Conservation (phyloP, 2,888 invertebrate species). For the Mongoloraphidia duomilia region DNA sequence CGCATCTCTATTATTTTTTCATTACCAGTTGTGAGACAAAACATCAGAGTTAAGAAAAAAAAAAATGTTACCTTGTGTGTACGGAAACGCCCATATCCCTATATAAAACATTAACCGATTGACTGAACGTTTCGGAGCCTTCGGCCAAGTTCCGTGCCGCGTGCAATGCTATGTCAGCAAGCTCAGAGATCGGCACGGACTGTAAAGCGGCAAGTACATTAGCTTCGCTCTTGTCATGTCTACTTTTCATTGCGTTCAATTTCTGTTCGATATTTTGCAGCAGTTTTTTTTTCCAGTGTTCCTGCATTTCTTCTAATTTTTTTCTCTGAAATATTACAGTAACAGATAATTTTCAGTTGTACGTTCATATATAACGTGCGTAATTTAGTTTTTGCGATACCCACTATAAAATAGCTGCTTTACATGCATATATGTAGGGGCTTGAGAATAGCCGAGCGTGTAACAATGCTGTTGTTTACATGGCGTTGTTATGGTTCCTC, state of each 20-base stretch:
- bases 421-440: too few species aligned
- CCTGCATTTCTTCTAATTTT: conserved; percentile 44
- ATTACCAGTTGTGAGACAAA: too few species aligned
- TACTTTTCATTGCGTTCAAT: conserved; percentile 23
- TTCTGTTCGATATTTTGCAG: conserved; percentile 52
- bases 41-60: background rate
- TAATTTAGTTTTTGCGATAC: too few species aligned
- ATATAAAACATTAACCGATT: conserved; percentile 47
- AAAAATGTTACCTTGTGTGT: conserved; percentile 36
- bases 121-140: conserved; percentile 69
- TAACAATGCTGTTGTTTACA: too few species aligned
- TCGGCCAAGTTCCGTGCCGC: conserved; percentile 58
- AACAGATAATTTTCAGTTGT: too few species aligned
- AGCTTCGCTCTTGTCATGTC: conserved; percentile 14
- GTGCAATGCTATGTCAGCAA: conserved; percentile 47
- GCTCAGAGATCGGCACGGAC: conserved; percentile 26
- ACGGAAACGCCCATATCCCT: conserved; percentile 54
- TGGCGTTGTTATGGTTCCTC: too few species aligned
- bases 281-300: conserved; percentile 50
- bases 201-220: conserved; percentile 25
- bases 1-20: too few species aligned
- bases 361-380: too few species aligned
- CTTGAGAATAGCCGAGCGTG: too few species aligned
- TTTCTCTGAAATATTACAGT: conserved; percentile 36
- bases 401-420: too few species aligned